These are phyloP conservation scores for Micronycteris hirsuta DNA, from an alignment of 2,113 vertebrate species.

Conservation along the genomic window DNA sequence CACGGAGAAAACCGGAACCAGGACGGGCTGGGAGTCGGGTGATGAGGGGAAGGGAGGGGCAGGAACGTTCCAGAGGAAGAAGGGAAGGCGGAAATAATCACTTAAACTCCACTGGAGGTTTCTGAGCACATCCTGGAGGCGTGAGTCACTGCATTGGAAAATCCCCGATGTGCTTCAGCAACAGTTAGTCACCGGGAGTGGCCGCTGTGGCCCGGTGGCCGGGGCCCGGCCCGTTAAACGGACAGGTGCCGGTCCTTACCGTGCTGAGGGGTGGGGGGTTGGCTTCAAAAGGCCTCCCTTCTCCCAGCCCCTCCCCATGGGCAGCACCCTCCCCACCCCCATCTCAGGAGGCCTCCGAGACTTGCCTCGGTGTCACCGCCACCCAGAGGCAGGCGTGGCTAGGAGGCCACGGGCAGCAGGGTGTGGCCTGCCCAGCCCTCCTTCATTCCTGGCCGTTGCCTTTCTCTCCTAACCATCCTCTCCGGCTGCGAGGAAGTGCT, in stretches of 20 bases:
- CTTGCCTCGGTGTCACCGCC: too few species aligned
- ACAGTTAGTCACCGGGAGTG: background rate
- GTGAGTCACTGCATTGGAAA: background rate
- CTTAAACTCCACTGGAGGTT: background rate
- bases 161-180: background rate
- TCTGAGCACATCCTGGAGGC: background rate
- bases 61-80: background rate
- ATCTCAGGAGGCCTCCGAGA: background rate
- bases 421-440: too few species aligned
- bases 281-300: background rate
- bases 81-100: background rate
- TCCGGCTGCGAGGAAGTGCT: background rate
- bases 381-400: background rate
- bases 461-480: background rate
- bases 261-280: accelerated
- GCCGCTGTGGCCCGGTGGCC: background rate
- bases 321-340: background rate
- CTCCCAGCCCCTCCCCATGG: background rate
- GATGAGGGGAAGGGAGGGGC: background rate
- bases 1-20: background rate
- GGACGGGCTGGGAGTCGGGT: background rate
- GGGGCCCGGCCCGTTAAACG: background rate
- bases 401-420: accelerated
- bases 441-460: background rate
- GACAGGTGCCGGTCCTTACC: background rate